Base-by-base conservation (phyloP, 2,113 vertebrate species). In the Asarcornis scutulata region DNA sequence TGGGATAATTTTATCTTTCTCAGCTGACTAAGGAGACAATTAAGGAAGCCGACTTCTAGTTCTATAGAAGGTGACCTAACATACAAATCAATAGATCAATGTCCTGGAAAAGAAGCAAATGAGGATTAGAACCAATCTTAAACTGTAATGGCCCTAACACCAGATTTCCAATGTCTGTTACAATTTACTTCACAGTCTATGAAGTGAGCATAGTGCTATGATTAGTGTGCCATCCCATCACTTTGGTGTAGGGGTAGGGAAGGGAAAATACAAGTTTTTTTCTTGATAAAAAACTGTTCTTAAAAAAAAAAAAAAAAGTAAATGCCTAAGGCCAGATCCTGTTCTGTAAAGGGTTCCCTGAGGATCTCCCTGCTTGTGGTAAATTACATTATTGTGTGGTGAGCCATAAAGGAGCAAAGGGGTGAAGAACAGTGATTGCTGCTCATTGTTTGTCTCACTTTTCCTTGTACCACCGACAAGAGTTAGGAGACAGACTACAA, bases 351-450 rank as follows among this genome's bases (percentile, higher is more conserved):
- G 8, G 1, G 4, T 64, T 78, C 67, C 56, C 60, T 34, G 63
- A 77, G 52, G 68, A 80, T 77, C 84, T 88, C 56, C 15, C 60
- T 78, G 60, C 82, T 84, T 88, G 78, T 55, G 44, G 84, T 77
- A 95, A 96, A 96, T 96, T 89, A 63, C 91, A 89, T 95, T 94
- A 94, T 56, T 86, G 40, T 90, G 68, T 90, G 29, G 52, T 86
- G 42, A 90, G 31, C 87, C 53, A 80, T 94, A 96, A 95, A 94
- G 75, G 60, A 95, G 77, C 38, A 93, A 93, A 93, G 82, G 25
- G 60, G n/a, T 96, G 62, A 92, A 84, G 20, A 88, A 67, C 36
- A 90, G 46, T 84, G 88, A 88, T 95, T 95, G 73, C 64, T 96
- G 76, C 71, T 95, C 83, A 81, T 75, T 94, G 73, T 60, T 81